Conservation (phyloP, 2,888 invertebrate genomes). For the Zele albiditarsus region DNA sequence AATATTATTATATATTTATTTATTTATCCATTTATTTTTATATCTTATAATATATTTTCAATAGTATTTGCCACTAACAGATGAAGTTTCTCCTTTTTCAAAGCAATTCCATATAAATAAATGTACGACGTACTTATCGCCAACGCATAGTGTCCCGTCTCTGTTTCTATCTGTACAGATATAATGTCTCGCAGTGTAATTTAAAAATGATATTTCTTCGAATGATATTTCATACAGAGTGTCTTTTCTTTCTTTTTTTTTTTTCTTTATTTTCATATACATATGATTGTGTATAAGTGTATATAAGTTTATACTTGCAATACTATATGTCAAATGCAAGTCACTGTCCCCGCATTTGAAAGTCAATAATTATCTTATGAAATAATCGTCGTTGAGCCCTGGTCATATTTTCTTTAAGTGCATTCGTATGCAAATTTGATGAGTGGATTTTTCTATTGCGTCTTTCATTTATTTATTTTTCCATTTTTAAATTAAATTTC, state of each 20-base stretch:
- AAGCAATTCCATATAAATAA: not conserved
- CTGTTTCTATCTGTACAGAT: too few species aligned
- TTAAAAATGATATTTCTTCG: constrained; percentile 14
- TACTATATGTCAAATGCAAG: constrained; percentile 28
- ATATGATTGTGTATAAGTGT: not conserved
- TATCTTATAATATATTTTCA: not conserved
- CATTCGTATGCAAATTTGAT: constrained; percentile 25
- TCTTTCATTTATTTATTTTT: constrained; percentile 3
- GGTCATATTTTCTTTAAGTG: constrained; percentile 22
- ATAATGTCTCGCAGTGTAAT: not conserved
- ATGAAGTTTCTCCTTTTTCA: not conserved
- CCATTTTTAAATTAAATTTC: not conserved
- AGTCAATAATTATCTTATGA: constrained; percentile 40
- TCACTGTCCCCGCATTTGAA: constrained; percentile 38
- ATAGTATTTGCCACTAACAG: not conserved
- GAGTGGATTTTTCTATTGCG: not conserved
- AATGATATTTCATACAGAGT: constrained; percentile 6
- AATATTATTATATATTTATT: constrained; percentile 9
- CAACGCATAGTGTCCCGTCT: not conserved
- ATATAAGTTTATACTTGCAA: not conserved
- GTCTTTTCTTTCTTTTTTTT: not conserved
- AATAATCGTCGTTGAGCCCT: constrained; percentile 28
- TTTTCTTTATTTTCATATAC: not conserved
- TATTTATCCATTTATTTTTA: not conserved
- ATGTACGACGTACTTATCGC: constrained; percentile 18